Evolutionary conservation across 2,113 vertebrate species (phyloP), one percentile per base, ranked within the genome.

Genomic region (Phrynocephalus versicolor): DNA sequence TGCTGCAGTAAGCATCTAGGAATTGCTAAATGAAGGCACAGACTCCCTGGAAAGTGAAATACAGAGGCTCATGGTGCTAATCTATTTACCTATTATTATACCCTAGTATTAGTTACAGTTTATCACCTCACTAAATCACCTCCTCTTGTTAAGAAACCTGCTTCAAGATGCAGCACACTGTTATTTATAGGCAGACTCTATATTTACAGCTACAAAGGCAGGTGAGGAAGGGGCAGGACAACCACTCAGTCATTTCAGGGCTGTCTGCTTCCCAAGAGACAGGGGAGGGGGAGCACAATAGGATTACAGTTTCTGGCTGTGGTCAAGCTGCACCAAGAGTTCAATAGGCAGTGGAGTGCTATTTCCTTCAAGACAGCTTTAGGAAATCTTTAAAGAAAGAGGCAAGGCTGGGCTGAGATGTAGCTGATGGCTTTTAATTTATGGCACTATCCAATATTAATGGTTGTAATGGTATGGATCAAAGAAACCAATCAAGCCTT

Each of bases 111-210:
- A 98, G 95, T 89, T 94, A 95, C 95, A 96, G 97, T 96, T 98
- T 97, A 98, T 97, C 97, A 97, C 97, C 95, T 94, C 93, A 95
- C 96, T 96, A 97, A 98, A 98, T 98, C 97, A 96, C 97, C 89
- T 96, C 96, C 95, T 97, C 96, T 95, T 95, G 96, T 96, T 94
- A 92, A 91, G 91, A 87, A 92, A 89, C 69, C 14, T 76, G 93
- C 92, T 96, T 96, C 94, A 94, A 96, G 94, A 93, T 94, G 94
- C 95, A 94, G 95, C 93, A 96, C 96, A 95, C 97, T 94, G 95
- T 95, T 96, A 97, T 97, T 98, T 97, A 96, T 95, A 93, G 93
- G 91, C 96, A 96, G 92, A 94, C 89, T 81, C 95, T 95, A 87
- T 95, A 96, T 96, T 94, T 94, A 93, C 95, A 93, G 95, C 94